Conservation (phyloP, 2,888 invertebrate genomes). For the Rotaria magnacalcarata region DNA sequence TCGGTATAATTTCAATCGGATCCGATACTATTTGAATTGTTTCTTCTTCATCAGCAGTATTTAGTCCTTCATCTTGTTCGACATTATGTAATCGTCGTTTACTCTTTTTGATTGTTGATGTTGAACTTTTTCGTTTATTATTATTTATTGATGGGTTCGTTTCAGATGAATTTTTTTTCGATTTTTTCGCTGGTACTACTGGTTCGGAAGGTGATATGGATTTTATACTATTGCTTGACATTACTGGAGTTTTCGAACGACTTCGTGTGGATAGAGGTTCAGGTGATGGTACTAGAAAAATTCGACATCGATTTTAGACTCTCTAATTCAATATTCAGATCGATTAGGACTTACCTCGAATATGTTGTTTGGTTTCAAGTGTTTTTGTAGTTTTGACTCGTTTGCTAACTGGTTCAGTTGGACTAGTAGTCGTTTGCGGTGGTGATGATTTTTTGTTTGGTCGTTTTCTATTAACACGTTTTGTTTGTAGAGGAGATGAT, state of each 20-base stretch:
- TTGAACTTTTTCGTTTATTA: not conserved
- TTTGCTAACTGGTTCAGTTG: not conserved
- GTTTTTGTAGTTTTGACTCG: not conserved
- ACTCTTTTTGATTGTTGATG: not conserved
- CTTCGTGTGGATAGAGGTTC: not conserved
- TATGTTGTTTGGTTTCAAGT: not conserved
- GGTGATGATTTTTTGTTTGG: not conserved
- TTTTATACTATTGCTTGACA: not conserved
- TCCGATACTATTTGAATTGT: not conserved
- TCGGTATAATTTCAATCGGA: not conserved
- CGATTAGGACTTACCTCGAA: not conserved
- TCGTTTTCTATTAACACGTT: not conserved
- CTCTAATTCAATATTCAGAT: no score
- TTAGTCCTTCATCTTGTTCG: constrained; percentile 11
- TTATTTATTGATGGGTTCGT: not conserved
- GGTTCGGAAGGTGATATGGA: not conserved
- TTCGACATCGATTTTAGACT: not conserved
- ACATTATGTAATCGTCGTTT: constrained; percentile 9
- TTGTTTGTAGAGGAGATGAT: not conserved
- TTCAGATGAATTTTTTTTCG: not conserved
- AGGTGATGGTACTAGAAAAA: not conserved
- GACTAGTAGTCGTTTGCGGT: not conserved
- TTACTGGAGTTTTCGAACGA: not conserved
- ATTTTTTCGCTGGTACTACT: not conserved
- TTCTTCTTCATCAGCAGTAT: constrained; percentile 27